Base-by-base conservation (phyloP, 2,113 vertebrate genomes). In the Apistogramma diplotaenia region DNA sequence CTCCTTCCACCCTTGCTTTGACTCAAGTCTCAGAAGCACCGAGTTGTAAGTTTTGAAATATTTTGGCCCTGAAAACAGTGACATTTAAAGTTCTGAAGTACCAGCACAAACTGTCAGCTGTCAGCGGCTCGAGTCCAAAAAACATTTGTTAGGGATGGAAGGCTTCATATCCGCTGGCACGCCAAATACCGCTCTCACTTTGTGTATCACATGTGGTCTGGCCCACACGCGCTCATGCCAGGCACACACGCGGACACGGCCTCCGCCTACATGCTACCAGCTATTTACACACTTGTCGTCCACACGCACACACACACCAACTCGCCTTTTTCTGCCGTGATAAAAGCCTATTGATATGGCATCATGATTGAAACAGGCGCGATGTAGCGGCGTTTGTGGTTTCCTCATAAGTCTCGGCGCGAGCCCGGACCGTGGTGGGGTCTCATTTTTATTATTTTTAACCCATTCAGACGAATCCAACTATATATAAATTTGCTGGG, bases 151-250 rank as follows among this genome's bases (percentile, higher is more conserved):
- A 25, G 82, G 35, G 87, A 86, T 86, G 75, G 75, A 79, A 84
- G 86, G 61, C 84, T 77, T 89, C 72, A 7, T 58, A 76, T 83
- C 80, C 37, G 77, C 76, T 8, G 60, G 49, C 61, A 29, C 70
- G 84, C 86, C 87, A 87, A 86, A 87, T 84, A 70, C 79, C 23
- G 70, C 74, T 92, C 89, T 91, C 85, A 84, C 84, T 91, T 86
- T 91, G 81, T 82, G 83, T 75, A 61, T 88, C 83, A 90, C 87
- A 92, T 90, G 87, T 86, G 78, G 89, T 80, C 79, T 85, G 92
- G 89, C 89, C 89, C 84, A 93, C 87, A 91, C 90, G 83, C 72
- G 58, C 88, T 89, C 74, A 83, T 81, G 74, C 19, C 83, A 85
- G 79, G 82, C 85, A 80, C 76, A 79, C 79, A 74, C 55, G 84